Conservation (phyloP, 1,140 invertebrate genomes). For the Leucophenga varia region DNA sequence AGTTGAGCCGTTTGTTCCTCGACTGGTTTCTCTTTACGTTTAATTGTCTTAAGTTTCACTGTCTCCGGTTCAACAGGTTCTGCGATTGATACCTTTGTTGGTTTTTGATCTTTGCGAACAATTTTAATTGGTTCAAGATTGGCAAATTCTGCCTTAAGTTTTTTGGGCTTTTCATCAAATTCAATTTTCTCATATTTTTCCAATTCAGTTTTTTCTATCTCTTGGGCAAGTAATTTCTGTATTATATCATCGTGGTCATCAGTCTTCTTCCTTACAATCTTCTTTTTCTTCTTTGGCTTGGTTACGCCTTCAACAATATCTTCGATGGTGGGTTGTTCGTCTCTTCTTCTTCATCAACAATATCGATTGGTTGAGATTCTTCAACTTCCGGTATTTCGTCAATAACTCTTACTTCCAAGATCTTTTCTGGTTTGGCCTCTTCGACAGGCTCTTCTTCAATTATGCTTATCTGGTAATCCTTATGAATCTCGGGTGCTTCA, state of each 20-base stretch:
- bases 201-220: slow-evolving; percentile 53
- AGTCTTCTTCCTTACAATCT: slow-evolving; percentile 43
- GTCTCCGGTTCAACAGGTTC: slow-evolving; percentile 46
- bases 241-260: slow-evolving; percentile 53
- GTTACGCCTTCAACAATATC: slow-evolving; percentile 24
- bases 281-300: slow-evolving; percentile 48
- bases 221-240: slow-evolving; percentile 41
- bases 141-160: slow-evolving; percentile 46
- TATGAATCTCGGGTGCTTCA: slow-evolving; percentile 38
- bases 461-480: slow-evolving; percentile 45
- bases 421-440: slow-evolving; percentile 32
- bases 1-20: slow-evolving; percentile 36
- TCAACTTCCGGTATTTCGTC: slow-evolving; percentile 33
- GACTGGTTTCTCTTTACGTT: slow-evolving; percentile 43
- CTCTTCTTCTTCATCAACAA: slow-evolving; percentile 44
- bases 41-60: slow-evolving; percentile 43
- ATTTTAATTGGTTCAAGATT: slow-evolving; percentile 49
- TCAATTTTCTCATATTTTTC: slow-evolving; percentile 51
- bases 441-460: slow-evolving; percentile 43
- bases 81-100: slow-evolving; percentile 43
- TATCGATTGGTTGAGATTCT: slow-evolving; percentile 40
- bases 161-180: slow-evolving; percentile 38
- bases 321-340: slow-evolving; percentile 18
- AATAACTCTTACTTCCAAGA: slow-evolving; percentile 37
- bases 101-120: slow-evolving; percentile 46